Evolutionary conservation across 92 coral and sea anemone genomes (phyloP), one percentile per base, ranked within the genome.

Genomic region (Ricordea florida): DNA sequence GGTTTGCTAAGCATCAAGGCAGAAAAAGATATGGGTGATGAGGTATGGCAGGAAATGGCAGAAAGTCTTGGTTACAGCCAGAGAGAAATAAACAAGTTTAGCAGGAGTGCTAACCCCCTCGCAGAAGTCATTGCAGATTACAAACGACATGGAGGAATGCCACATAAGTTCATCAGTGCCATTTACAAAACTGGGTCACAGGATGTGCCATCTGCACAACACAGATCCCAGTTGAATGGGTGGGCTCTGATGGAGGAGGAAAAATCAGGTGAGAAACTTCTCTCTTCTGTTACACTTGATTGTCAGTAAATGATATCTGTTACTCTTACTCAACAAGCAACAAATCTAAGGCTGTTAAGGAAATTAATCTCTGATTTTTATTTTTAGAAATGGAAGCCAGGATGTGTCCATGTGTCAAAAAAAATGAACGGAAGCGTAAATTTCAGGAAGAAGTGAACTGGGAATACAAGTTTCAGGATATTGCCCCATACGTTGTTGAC

Each of bases 21-120:
- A 3, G 94, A 94, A 43, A 91, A 85, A 17, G 98, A 94, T 69
- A 84, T 94, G 90, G 98, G 97, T 0, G 98, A 94, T 76, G 94
- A 89, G 26, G 92, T 91, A 11, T 94, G 98, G 98, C 92, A 91
- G 28, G 98, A 94, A 11, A 66, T 94, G 11, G 98, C 98, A 0
- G 79, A 89, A 4, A 80, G 65, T 46, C 59, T 94, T 64, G 94
- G 98, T 49, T 94, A 94, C 85, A 91, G 94, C 7, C 83, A 85
- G 16, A 83, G 85, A 15, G 98, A 94, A 50, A 88, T 94, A 15
- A 73, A 60, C 60, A 88, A 76, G 66, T 78, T 94, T 7, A 81
- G 76, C 18, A 46, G 66, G 6, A 55, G 78, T 10, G 92, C 73
- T 23, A 87, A 82, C 6, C 98, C 98, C 4, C 69, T 91, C 34